Conservation (phyloP, 2,888 invertebrate genomes). For the Cetonia aurata region DNA sequence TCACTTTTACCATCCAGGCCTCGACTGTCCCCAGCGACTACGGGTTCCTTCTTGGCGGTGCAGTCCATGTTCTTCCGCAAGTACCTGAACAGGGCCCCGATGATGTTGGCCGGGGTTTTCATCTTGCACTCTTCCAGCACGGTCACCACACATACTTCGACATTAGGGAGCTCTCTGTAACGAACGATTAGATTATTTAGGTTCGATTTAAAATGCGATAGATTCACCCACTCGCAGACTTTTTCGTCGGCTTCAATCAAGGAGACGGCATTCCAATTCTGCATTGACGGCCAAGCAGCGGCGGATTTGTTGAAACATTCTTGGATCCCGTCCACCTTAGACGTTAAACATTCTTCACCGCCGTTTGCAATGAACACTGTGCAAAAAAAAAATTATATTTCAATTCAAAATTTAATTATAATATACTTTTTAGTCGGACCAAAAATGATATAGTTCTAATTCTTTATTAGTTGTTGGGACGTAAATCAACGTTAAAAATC, state of each 20-base stretch:
- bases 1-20: conserved; percentile 28
- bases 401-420: conserved; percentile 11
- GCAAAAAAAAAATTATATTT: conserved; percentile 56
- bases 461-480: too few relatives aligned
- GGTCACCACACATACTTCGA: conserved; percentile 72
- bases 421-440: too few relatives aligned
- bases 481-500: too few relatives aligned
- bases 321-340: conserved; percentile 72
- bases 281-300: conserved; percentile 68
- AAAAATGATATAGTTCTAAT: too few relatives aligned
- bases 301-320: conserved; percentile 76
- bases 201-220: too few relatives aligned
- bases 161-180: conserved; percentile 70
- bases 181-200: background rate
- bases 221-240: conserved; percentile 68
- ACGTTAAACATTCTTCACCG: conserved; percentile 80
- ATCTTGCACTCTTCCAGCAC: conserved; percentile 77
- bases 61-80: conserved; percentile 79
- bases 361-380: conserved; percentile 84
- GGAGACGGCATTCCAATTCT: conserved; percentile 69
- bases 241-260: conserved; percentile 72
- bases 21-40: conserved; percentile 19
- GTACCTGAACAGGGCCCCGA: conserved; percentile 81
- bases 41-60: conserved; percentile 31
- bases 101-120: conserved; percentile 84